phyloP scores from a whole-genome alignment of 2,888 invertebrate genomes.

The Mycalesis mineus region DNA sequence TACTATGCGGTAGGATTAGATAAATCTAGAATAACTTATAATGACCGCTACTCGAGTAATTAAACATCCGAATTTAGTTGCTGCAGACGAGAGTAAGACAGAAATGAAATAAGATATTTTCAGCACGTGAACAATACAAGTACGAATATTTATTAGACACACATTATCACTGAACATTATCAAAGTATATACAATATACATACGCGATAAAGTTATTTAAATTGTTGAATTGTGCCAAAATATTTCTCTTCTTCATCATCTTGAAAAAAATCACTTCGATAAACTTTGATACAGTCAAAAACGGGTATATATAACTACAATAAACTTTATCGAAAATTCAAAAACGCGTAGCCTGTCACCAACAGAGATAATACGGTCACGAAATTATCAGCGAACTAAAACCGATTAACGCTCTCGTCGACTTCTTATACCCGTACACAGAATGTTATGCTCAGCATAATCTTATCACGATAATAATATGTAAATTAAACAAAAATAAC shows the following conservation, averaged over 20 bases:
- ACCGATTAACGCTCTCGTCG: constrained; percentile 28
- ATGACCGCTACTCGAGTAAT: no score
- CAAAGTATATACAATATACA: constrained; percentile 37
- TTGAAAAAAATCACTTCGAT: constrained; percentile 1
- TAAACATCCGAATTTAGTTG: no score
- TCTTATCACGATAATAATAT: constrained; percentile 57
- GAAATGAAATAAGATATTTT: no score
- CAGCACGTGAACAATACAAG: no score
- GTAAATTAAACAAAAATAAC: constrained; percentile 59
- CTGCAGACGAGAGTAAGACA: no score
- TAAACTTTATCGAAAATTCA: background rate
- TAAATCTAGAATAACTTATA: no score
- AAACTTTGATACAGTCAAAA: background rate
- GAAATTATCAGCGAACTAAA: constrained; percentile 39
- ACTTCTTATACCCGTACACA: constrained; percentile 50
- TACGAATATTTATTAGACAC: no score
- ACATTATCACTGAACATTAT: background rate
- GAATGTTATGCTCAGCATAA: constrained; percentile 35
- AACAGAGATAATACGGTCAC: constrained; percentile 19
- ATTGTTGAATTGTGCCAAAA: constrained; percentile 56
- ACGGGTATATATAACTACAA: background rate
- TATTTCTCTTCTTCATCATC: constrained; percentile 63
- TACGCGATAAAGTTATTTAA: constrained; percentile 58
- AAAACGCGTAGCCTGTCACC: background rate
- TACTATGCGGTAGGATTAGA: no score